Percentiles rank a stretch among this genome's conserved stretches.
Conservation (phyloP, 1,140 invertebrate genomes). For the Ceratosolen fusciceps region DNA sequence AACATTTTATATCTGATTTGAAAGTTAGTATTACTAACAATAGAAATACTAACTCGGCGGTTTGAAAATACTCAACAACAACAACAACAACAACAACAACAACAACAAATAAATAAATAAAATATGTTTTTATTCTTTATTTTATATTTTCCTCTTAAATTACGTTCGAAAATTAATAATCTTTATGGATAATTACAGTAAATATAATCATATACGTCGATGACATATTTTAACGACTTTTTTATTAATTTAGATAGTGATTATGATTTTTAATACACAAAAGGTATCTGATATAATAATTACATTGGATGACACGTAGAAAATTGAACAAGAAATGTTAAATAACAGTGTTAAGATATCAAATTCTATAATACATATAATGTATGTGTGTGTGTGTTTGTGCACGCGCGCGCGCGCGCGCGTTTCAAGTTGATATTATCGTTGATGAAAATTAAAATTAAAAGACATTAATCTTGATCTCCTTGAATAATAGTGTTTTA, state of each 20-base stretch:
- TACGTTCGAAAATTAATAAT: constrained; percentile 15
- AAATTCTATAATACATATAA: background rate
- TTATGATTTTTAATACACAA: background rate
- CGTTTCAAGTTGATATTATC: background rate
- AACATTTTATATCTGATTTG: constrained; percentile 6
- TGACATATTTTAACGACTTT: background rate
- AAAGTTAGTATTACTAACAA: background rate
- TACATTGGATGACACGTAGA: background rate
- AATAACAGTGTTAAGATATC: constrained; percentile 1
- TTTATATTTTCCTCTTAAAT: background rate
- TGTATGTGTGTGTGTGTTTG: background rate
- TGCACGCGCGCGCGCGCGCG: too few species aligned
- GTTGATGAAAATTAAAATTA: background rate
- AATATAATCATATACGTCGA: background rate
- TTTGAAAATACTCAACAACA: too few species aligned
- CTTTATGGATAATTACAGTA: background rate
- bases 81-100: too few species aligned
- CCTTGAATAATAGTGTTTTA: background rate
- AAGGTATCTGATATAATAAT: background rate
- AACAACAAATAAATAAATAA: too few species aligned
- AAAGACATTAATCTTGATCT: constrained; percentile 1
- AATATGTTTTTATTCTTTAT: background rate
- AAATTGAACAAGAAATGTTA: background rate
- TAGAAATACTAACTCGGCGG: background rate
- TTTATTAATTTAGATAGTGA: background rate